These are phyloP conservation scores for Dicaeum eximium DNA, from an alignment of 2,113 vertebrate species.

Conservation along the genomic window DNA sequence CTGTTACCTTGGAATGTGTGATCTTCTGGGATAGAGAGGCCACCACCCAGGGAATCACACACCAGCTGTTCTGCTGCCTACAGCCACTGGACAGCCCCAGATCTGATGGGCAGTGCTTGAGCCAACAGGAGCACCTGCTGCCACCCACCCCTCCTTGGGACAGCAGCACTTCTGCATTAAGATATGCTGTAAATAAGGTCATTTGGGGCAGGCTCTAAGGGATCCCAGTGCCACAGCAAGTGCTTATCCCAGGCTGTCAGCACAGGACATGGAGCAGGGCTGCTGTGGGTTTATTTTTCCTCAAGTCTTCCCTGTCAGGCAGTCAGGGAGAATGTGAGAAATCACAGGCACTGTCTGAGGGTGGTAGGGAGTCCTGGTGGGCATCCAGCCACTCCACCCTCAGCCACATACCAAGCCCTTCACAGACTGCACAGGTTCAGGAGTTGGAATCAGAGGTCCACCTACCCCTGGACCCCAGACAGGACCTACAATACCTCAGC, in stretches of 20 bases:
- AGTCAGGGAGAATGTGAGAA: neutral
- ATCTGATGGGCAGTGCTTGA: neutral
- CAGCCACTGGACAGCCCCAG: neutral
- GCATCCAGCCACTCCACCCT: neutral
- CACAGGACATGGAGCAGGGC: neutral
- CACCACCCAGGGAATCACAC: neutral
- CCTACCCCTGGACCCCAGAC: neutral
- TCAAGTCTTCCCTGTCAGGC: neutral
- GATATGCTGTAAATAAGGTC: neutral
- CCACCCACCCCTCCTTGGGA: neutral
- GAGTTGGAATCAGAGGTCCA: neutral
- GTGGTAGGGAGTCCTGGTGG: neutral
- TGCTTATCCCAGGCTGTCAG: neutral
- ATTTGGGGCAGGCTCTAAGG: neutral
- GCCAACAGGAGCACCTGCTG: neutral
- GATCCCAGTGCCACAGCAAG: neutral
- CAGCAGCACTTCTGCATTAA: neutral
- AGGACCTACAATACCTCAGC: neutral
- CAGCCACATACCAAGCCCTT: neutral
- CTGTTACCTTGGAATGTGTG: neutral
- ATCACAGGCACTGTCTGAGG: neutral
- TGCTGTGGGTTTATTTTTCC: neutral
- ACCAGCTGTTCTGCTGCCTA: neutral
- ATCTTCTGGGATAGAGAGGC: neutral
- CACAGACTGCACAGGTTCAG: neutral